Base-by-base conservation (phyloP, 2,113 vertebrate genomes). In the Cepphus grylle region DNA sequence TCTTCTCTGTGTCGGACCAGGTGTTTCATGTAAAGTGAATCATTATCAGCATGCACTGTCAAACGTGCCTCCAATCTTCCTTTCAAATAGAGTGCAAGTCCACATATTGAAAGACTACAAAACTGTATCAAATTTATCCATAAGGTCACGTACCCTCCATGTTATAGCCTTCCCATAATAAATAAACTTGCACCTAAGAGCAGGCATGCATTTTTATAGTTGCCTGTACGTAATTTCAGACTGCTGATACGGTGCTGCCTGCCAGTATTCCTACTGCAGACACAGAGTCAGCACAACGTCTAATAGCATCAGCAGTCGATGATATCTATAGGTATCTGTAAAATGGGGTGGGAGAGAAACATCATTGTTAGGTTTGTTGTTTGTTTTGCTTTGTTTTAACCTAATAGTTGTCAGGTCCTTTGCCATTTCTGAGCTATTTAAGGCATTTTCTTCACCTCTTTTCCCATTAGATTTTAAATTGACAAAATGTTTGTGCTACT, bases 231-330 rank as follows among this genome's bases (percentile, higher is more conserved):
- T 77, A 67, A 87, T 94, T 88, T 87, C 95, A 97, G 93, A 98
- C 93, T 98, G 98, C 93, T 98, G 98, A 98, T 88, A 95, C 9
- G 36, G 95, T 97, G 97, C 88, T 97, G 84, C 88, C 94, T 97
- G 94, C 93, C 97, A 94, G 89, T 83, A 93, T 73, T 73, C 71
- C 95, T 87, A 72, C 83, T 96, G 96, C 90, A 98, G 98, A 98
- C 98, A 98, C 97, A 49, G 52, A 97, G 97, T 98, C 98, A 98
- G 98, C 98, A 98, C 89, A 97, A 98, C 96, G 97, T 92, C 73
- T 76, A 76, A 93, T 15, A 90, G 72, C 73, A 94, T 93, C 84
- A 96, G 92, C 74, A 95, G 83, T 30, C 11, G 52, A 76, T 89
- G 61, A 49, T 62, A 94, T 78, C 89, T 94, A 53, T 85, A 81